These are phyloP conservation scores for Drymonia ruficornis DNA, from an alignment of 2,888 invertebrate species.

Conservation along the genomic window DNA sequence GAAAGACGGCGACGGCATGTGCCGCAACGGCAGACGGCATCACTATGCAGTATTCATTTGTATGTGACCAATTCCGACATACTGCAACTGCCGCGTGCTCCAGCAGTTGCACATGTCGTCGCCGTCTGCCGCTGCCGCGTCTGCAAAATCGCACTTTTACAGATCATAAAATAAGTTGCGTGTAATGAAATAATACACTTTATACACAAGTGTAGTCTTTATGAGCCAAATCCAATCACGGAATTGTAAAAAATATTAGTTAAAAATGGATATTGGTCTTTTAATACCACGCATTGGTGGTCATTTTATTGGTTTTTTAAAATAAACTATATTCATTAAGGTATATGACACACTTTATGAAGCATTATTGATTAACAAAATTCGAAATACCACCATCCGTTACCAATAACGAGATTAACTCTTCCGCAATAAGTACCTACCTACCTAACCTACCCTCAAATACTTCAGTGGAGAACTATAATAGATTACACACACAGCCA, in stretches of 20 bases:
- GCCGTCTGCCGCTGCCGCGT: too few species aligned
- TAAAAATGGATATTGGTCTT: too few species aligned
- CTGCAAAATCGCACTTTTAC: too few species aligned
- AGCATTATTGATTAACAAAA: background rate
- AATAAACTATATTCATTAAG: background rate
- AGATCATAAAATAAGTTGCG: constrained; percentile 8
- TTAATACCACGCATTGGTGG: too few species aligned
- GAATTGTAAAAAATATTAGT: constrained; percentile 20
- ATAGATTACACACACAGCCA: background rate
- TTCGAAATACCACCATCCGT: background rate
- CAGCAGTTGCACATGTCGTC: too few species aligned
- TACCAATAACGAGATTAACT: background rate
- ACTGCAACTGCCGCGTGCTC: too few species aligned
- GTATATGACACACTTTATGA: background rate
- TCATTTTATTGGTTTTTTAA: too few species aligned
- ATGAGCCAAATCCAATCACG: constrained; percentile 26
- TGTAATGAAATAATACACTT: constrained; percentile 14
- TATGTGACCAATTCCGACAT: too few species aligned
- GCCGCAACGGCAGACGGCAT: too few species aligned
- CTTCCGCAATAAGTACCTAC: background rate
- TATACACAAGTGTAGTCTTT: constrained; percentile 33
- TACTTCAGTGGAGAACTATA: background rate
- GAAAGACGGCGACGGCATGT: too few species aligned
- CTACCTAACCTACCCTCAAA: background rate
- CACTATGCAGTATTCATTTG: too few species aligned